Conservation (phyloP, 2,797 vertebrate species). For the Sebastiscus albofasciatus region DNA sequence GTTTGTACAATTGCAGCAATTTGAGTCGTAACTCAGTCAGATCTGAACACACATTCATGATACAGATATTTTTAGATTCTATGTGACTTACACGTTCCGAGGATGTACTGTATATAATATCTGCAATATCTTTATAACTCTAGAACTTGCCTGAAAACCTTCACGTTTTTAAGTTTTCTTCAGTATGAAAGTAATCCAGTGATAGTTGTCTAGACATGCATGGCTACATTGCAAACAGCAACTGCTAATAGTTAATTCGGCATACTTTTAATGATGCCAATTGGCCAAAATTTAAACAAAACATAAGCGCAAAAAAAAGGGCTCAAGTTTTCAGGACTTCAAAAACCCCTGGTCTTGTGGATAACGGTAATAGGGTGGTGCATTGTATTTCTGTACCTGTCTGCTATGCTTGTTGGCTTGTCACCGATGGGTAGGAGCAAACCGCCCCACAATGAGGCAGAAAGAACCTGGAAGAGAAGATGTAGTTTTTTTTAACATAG, state of each 20-base stretch:
- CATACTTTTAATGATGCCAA: no score
- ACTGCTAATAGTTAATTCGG: neutral
- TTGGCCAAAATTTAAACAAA: neutral
- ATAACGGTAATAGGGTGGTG: neutral
- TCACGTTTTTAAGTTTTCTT: neutral
- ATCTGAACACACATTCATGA: neutral
- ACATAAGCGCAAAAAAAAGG: neutral
- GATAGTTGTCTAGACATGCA: neutral
- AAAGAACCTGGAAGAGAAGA: constrained; percentile 86
- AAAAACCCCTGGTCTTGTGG: neutral
- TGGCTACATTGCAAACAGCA: neutral
- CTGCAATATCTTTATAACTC: neutral
- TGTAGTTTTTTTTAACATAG: neutral
- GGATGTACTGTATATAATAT: neutral
- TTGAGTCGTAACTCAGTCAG: neutral
- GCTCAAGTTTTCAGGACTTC: neutral
- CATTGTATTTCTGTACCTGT: constrained; percentile 83
- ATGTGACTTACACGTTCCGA: neutral
- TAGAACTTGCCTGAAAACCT: neutral
- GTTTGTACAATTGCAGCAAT: neutral
- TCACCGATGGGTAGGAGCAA: constrained; percentile 93
- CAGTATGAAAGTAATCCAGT: neutral
- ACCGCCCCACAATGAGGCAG: constrained; percentile 94
- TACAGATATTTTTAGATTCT: neutral
- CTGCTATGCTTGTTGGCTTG: constrained; percentile 90